A percentile compares a stretch with the other conserved stretches of the same genome.
These are phyloP conservation scores for Actinernus sp. DNA, from an alignment of 92 coral and sea anemone species.

Conservation along the genomic window DNA sequence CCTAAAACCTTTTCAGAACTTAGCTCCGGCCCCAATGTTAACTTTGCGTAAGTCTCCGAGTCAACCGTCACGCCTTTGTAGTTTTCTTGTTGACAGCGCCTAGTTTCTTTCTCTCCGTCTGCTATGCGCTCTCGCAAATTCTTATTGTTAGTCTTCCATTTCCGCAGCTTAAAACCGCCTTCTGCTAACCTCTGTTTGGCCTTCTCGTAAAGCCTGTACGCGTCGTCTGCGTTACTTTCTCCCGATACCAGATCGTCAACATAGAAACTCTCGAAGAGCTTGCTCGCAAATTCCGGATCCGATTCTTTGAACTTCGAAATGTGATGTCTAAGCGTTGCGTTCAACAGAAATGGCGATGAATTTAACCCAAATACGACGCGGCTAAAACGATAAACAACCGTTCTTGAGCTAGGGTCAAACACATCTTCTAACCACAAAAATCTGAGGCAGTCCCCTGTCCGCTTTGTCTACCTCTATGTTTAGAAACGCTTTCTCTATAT, in stretches of 20 bases:
- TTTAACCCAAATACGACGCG: slow-evolving; percentile 68
- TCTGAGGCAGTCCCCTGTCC: slow-evolving; percentile 53
- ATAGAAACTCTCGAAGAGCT: slow-evolving; percentile 52
- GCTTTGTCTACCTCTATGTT: slow-evolving; percentile 26
- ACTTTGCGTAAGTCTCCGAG: no score
- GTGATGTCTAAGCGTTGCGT: slow-evolving; percentile 70
- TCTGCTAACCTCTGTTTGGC: slow-evolving; percentile 8
- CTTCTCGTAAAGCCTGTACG: neutral
- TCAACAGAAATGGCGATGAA: slow-evolving; percentile 62
- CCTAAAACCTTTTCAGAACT: slow-evolving; percentile 47
- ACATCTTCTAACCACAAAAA: slow-evolving; percentile 63
- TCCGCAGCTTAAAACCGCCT: neutral
- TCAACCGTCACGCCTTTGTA: no score
- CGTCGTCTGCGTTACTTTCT: slow-evolving; percentile 8
- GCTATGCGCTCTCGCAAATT: neutral
- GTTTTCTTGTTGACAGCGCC: neutral
- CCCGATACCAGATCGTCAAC: slow-evolving; percentile 68
- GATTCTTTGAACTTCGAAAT: slow-evolving; percentile 22
- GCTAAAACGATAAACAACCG: slow-evolving; percentile 48
- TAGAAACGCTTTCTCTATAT: slow-evolving; percentile 1
- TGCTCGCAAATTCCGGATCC: slow-evolving; percentile 56
- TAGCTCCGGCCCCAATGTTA: slow-evolving; percentile 14
- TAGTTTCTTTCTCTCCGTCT: neutral
- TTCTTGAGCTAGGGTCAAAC: neutral
- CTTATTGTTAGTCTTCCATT: neutral